phyloP scores from a whole-genome alignment of 2,797 vertebrate species.

The Coendou prehensilis region DNA sequence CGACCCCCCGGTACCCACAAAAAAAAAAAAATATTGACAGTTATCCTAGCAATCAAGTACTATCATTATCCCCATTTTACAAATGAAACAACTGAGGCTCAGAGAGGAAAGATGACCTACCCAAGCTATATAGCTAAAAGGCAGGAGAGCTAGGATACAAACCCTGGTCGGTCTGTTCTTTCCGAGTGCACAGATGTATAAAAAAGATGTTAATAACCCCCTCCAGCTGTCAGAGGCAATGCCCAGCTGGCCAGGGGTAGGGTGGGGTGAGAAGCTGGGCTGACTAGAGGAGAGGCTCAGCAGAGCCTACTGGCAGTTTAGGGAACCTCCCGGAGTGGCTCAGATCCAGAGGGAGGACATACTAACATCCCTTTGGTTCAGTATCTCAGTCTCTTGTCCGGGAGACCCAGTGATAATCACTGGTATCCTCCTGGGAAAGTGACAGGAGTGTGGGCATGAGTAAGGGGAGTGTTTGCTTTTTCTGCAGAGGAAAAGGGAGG shows the following conservation, averaged over 20 bases:
- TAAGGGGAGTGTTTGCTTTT: not conserved
- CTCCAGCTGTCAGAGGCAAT: conserved; percentile 19
- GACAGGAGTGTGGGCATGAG: not conserved
- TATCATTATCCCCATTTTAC: conserved; percentile 29
- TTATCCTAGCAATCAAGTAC: conserved; percentile 30
- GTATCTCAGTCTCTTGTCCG: not conserved
- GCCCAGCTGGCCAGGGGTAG: conserved; percentile 19
- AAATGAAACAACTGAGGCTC: conserved; percentile 56
- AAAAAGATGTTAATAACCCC: conserved; percentile 62
- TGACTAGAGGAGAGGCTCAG: not conserved
- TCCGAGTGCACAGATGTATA: conserved; percentile 35
- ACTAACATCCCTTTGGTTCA: conserved; percentile 34
- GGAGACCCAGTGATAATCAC: conserved; percentile 23
- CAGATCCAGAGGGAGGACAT: conserved; percentile 14
- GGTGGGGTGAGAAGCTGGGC: not conserved
- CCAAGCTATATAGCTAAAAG: conserved; percentile 22
- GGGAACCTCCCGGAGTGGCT: not conserved
- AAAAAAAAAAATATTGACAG: not conserved
- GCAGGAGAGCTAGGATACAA: not conserved
- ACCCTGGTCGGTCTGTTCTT: conserved; percentile 31
- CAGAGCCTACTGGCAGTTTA: conserved; percentile 13
- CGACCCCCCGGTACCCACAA: too few species aligned
- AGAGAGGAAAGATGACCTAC: not conserved
- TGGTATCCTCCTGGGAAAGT: conserved; percentile 23
- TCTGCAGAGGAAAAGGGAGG: conserved; percentile 26